Evolutionary conservation across 2,113 vertebrate genomes (phyloP), one percentile per base, ranked within the genome.

Genomic region (Sapajus apella): DNA sequence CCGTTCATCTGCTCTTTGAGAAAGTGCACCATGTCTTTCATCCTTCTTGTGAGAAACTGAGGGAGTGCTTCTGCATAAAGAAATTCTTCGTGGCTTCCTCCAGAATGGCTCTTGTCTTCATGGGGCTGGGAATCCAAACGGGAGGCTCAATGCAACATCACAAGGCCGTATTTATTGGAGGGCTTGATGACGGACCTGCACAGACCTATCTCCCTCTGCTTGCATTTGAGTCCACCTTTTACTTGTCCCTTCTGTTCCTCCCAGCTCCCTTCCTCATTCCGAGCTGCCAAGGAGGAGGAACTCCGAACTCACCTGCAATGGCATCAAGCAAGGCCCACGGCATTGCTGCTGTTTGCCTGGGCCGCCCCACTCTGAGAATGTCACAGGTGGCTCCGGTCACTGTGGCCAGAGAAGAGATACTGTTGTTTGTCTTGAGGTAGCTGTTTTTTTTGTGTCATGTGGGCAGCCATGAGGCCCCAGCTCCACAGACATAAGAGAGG

Each of bases 51-150:
- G 61, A 14, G 75, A 68, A 32, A 1, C 35, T 2, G 0, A 2
- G 10, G 40, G 55, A 25, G 35, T n/a, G 25, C 3, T 37, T 76
- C 35, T 61, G n/a, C 23, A 0, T 4, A 25, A 70, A 35, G 83
- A 47, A 37, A 16, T 3, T 3, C 17, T 8, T 0, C 3, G 16
- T 14, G 0, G 4, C 9, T 13, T 1, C 8, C 8, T 4, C 32
- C 32, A 16, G 56, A 86, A 35, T 6, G n/a, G 16, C 17, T 43
- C 32, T 79, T 13, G 43, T 90, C 81, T 82, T 70, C 61, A 9
- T 0, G 9, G 89, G 75, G 40, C 70, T 50, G 37, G 55, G 23
- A 0, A 1, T 43, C 7, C 8, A 20, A 30, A 52, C 0, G 1
- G 58, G 37, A 58, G 23, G 35, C 23, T 21, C 37, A 23, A 1